Evolutionary conservation across 1,140 invertebrate species (phyloP), one percentile per base, ranked within the genome.

Genomic region (Drosophila albomicans): DNA sequence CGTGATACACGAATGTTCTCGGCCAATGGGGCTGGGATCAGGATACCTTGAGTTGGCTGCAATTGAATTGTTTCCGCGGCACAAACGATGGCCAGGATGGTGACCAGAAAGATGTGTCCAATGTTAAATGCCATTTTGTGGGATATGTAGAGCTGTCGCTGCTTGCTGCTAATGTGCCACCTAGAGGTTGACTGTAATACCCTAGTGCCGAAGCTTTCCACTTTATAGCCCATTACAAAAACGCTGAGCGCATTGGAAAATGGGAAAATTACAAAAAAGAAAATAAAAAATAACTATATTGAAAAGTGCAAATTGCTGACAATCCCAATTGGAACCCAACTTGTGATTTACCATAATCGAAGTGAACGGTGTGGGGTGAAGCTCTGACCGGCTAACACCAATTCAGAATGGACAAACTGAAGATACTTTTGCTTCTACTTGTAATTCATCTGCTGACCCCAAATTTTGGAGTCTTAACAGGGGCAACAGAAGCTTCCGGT

Each of bases 11-110:
- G 88, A 59, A 91, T 82, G 43, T 81, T 77, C 57, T 91, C 86
- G 8, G 87, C 88, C 68, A 90, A 20, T 1, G 87, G 87, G 0
- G 87, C 87, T 3, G 87, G 87, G 46, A 90, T 90, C 11, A 90
- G 74, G 45, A 90, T 90, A 6, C 87, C 87, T 38, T 87, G 87
- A 0, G 87, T 91, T 35, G 87, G 79, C 72, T 90, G 86, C 79
- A 90, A 54, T 48, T 91, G 87, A 61, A 90, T 91, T n/a, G 88
- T 75, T 57, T 90, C 87, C 5, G 70, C 64, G 10, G 63, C 57
- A 46, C 80, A 80, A 20, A 28, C 58, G 20, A 66, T 38, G 8
- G 63, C 75, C 72, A 90, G 28, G 46, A 70, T 20, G 48, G 62
- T 52, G 66, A 64, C 67, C 67, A 82, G 38, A 45, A 89, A 66